phyloP scores from a whole-genome alignment of 2,797 vertebrate genomes.

The Myripristis murdjan region DNA sequence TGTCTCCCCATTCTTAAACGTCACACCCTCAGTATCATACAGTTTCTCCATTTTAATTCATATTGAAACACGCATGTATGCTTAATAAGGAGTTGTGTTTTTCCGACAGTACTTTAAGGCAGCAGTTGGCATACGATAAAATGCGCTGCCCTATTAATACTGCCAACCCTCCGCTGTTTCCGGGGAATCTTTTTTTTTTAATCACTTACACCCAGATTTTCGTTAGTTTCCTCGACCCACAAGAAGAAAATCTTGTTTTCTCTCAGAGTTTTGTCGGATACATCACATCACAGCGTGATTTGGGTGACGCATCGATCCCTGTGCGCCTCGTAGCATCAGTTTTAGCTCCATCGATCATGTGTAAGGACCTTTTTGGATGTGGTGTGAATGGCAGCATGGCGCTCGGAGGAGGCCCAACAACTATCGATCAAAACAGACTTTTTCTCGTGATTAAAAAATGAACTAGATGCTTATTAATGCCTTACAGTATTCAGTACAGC shows the following conservation, averaged over 20 bases:
- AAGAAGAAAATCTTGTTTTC: not conserved
- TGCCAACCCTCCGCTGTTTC: too few relatives aligned
- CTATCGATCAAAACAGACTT: slow-evolving; percentile 61
- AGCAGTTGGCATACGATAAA: slow-evolving; percentile 16
- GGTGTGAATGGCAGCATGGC: slow-evolving; percentile 64
- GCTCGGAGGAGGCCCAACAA: slow-evolving; percentile 25
- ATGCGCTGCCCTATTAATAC: not conserved
- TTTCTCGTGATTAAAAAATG: slow-evolving; percentile 74
- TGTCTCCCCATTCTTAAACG: too few relatives aligned
- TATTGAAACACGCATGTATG: too few relatives aligned
- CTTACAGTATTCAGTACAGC: slow-evolving; percentile 49
- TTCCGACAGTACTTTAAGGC: slow-evolving; percentile 25
- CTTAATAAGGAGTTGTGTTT: rapidly evolving
- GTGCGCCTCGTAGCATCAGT: slow-evolving; percentile 30
- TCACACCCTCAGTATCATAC: too few relatives aligned
- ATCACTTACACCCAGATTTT: not conserved
- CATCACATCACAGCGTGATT: too few relatives aligned
- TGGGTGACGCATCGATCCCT: slow-evolving; percentile 54
- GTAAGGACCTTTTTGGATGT: slow-evolving; percentile 48
- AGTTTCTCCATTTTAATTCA: too few relatives aligned
- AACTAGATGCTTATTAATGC: slow-evolving; percentile 45
- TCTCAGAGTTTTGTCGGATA: slow-evolving; percentile 10
- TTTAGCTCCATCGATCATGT: slow-evolving; percentile 19
- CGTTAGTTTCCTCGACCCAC: not conserved
- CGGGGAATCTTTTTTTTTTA: not conserved